phyloP scores from a whole-genome alignment of 2,888 invertebrate species.

The Tridacna crocea region DNA sequence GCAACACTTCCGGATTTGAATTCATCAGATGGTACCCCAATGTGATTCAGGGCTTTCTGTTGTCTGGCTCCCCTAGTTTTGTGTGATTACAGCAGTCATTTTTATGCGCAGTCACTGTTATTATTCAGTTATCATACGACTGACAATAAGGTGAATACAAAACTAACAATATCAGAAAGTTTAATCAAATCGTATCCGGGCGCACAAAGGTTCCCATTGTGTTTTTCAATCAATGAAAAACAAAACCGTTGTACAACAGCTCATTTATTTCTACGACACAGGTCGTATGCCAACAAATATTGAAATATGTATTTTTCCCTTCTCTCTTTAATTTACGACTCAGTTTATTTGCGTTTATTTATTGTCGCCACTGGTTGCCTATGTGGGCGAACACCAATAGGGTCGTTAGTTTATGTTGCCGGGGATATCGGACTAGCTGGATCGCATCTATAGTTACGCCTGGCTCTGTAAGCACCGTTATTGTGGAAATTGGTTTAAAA shows the following conservation, averaged over 20 bases:
- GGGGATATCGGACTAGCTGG: no score
- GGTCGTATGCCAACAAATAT: no score
- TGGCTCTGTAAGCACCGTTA: no score
- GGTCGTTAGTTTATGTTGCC: background rate
- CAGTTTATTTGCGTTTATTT: background rate
- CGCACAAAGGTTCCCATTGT: slow-evolving; percentile 1
- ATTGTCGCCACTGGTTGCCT: background rate
- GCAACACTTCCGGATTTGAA: slow-evolving; percentile 20
- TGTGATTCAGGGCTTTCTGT: slow-evolving; percentile 9
- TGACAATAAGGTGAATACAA: background rate
- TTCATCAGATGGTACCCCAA: slow-evolving; percentile 22
- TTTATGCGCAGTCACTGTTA: background rate
- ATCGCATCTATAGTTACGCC: no score
- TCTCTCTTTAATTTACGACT: no score
- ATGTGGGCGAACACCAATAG: background rate
- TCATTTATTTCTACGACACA: background rate
- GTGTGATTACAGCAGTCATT: no score
- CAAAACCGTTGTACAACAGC: background rate
- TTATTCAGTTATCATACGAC: background rate
- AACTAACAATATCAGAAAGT: slow-evolving; percentile 10
- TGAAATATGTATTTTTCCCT: no score
- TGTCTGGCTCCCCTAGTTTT: background rate
- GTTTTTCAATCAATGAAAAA: slow-evolving; percentile 14
- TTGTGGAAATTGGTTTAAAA: no score
- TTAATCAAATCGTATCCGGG: slow-evolving; percentile 15